Percentiles rank a stretch among this genome's conserved stretches.
phyloP scores from a whole-genome alignment of 2,888 invertebrate species.

The Aleiodes testaceus region DNA sequence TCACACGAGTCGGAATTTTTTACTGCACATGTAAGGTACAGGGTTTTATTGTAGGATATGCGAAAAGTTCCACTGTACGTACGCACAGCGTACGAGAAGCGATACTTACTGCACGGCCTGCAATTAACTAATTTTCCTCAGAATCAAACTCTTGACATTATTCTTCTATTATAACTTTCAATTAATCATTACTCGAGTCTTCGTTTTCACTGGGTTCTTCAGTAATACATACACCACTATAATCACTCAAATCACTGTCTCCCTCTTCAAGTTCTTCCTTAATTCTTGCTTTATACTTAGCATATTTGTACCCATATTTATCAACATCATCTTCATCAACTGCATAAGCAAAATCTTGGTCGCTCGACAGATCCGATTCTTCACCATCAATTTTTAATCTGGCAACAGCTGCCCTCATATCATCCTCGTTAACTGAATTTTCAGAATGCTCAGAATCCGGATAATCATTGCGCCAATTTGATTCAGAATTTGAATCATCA shows the following conservation, averaged over 20 bases:
- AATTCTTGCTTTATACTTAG: constrained; percentile 78
- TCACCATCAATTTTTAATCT: constrained; percentile 64
- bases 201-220: constrained; percentile 43
- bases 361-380: constrained; percentile 74
- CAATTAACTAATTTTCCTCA: too few relatives aligned
- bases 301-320: constrained; percentile 79
- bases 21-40: too few relatives aligned
- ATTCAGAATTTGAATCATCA: constrained; percentile 86
- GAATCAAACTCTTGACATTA: too few relatives aligned
- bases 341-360: constrained; percentile 67
- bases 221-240: constrained; percentile 39
- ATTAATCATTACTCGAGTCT: constrained; percentile 13
- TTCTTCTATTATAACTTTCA: background rate
- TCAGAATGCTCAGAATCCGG: constrained; percentile 80
- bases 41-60: too few relatives aligned
- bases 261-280: constrained; percentile 61
- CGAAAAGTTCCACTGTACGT: too few relatives aligned
- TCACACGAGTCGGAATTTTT: too few relatives aligned
- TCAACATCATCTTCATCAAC: constrained; percentile 75
- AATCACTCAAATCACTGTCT: constrained; percentile 48
- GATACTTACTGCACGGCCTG: too few relatives aligned
- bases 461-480: constrained; percentile 85
- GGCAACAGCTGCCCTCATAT: constrained; percentile 78
- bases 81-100: too few relatives aligned
- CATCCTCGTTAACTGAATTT: constrained; percentile 77